Base-by-base conservation (phyloP, 2,113 vertebrate genomes). In the Eclectus roratus region DNA sequence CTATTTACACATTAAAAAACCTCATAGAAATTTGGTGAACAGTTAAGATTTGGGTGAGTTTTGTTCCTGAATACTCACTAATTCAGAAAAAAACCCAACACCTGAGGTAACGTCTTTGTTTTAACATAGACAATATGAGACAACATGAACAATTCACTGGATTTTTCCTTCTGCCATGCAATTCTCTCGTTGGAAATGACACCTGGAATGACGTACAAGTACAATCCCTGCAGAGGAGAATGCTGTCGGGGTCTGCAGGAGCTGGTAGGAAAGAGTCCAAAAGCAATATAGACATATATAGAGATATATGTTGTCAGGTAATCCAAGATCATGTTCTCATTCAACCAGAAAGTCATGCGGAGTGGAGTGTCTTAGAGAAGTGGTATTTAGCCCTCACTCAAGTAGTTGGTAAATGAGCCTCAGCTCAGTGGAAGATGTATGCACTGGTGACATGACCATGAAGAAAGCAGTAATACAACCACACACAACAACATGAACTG, bases 281-380 rank as follows among this genome's bases (percentile, higher is more conserved):
- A 80, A 78, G 60, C 87, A 92, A 93, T 44, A 85, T 2, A 96
- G 60, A 82, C 89, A 87, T 9, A 79, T 21, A 92, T 0, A 64
- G 60, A 71, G 61, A 44, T 43, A 50, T 28, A 84, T 55, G 83
- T 31, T 44, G 31, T 70, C 85, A 93, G 91, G 58, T 85, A 83
- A 89, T 80, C 96, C 95, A 95, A 95, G 91, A 95, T 91, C 93
- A 96, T 91, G 90, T 96, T 95, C 89, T 80, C 91, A 85, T 88
- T 93, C 89, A 85, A 91, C 64, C 92, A 95, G 93, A 93, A 89
- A 47, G 39, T 73, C 96, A 94, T 93, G 93, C 94, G 91, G 50
- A 66, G 87, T 46, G 41, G 77, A 58, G 88, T 7, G 43, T 44
- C 64, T 49, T 18, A 2, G 24, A 74, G 68, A 72, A 29, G 80